Base-by-base conservation (phyloP, 2,113 vertebrate genomes). In the Spea bombifrons region DNA sequence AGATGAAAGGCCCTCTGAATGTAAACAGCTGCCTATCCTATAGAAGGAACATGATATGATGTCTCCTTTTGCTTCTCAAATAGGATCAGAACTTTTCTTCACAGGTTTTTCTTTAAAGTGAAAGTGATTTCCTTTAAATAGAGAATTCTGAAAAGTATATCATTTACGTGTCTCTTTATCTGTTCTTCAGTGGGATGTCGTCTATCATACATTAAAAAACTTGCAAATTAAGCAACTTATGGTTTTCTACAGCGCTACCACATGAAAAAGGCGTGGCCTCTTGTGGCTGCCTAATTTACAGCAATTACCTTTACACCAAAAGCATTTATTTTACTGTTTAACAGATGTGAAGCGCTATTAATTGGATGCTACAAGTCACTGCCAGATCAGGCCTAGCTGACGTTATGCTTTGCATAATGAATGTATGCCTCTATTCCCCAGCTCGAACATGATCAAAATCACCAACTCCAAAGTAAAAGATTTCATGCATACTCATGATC, bases 321-420 rank as follows among this genome's bases (percentile, higher is more conserved):
- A 3, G 8, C 48, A 68, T 76, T 59, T 2, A 30, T 59, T 76
- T 67, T 17, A 12, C 50, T 68, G 44, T 68, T 76, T 76, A 68
- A 68, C 65, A 76, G 75, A 76, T 76, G 66, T 76, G 75, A 76
- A 68, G 68, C 68, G 50, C 30, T 57, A 76, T 76, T 76, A 68
- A 68, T 68, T 68, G 65, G 66, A 68, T 68, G 50, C 50, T 47
- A 76, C 75, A 76, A 57, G 49, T 76, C 45, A 57, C 74, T 66
- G 64, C 48, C 65, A 76, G 66, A 76, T 59, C 65, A 45, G 52
- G 64, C 43, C 66, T 13, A 67, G 66, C 65, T 66, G 55, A 75
- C n/a, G 53, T 57, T 48, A 68, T 46, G 5, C 44, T 76, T 76
- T 67, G 44, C 65, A 76, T 76, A 76, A 76, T 68, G 65, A 76